Evolutionary conservation across 2,888 invertebrate species (phyloP), one percentile per base, ranked within the genome.

Genomic region (Temnothorax rugatulus): DNA sequence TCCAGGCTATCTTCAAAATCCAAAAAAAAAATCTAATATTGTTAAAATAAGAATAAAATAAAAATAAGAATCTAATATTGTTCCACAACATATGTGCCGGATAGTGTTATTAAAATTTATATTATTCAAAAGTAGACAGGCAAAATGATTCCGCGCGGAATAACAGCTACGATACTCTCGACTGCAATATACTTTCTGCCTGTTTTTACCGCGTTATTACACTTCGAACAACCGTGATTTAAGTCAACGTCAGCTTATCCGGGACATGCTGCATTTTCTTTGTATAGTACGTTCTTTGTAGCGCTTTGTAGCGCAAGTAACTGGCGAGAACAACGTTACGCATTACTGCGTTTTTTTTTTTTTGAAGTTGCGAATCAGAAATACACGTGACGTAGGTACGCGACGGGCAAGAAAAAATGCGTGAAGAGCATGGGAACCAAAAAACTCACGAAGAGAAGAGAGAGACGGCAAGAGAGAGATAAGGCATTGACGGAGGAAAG

Each of bases 401-500:
- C 44, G 25, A 73, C 8, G n/a, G 7, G 18, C 21, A 47, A 18
- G 61, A 81, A 73, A 73, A 81, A 81, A 54, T 34, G 7, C 34
- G n/a, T 38, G 61, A 61, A 21, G 29, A 34, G 13, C 21, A 25
- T 25, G 25, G 21, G 15, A 44, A 50, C 9, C n/a, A 38, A 50
- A 68, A 47, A 64, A 44, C 25, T 66, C 4, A 25, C 25, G 47
- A 68, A 63, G 44, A 57, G 57, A 44, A 9, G 61, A 18, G 15
- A 44, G 52, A 41, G 11, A 18, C 9, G n/a, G 15, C 47, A 18
- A 54, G 21, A 76, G 18, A 29, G 41, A 63, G 73, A 73, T 59
- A 21, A 41, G 52, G 41, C n/a, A 64, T 61, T 47, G 76, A 82
- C 76, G 75, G 38, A 82, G 73, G 75, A 86, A 89, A 85, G 75